Percentiles rank a stretch among this genome's conserved stretches.
Evolutionary conservation across 2,888 invertebrate species (phyloP).

Genomic region (Drosophila crucigera): DNA sequence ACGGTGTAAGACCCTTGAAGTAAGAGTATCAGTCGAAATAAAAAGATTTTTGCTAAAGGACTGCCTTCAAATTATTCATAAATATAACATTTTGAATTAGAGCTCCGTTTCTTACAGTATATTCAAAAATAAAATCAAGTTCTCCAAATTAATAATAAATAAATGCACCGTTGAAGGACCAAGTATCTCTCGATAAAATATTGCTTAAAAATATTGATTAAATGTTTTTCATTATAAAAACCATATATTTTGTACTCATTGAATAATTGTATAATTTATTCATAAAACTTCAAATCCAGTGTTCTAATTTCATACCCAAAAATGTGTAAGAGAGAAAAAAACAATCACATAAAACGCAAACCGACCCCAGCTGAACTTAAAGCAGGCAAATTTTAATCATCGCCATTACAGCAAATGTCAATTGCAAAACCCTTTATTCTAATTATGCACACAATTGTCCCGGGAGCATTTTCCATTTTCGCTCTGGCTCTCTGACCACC

Average conservation of each 20-base stretch:
- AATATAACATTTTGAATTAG: no score
- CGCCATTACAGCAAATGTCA: conserved; percentile 60
- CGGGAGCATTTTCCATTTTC: conserved; percentile 60
- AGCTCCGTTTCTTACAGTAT: not conserved
- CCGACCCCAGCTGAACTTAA: conserved; percentile 18
- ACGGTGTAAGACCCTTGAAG: not conserved
- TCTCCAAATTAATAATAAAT: not conserved
- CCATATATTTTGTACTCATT: not conserved
- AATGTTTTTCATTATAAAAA: not conserved
- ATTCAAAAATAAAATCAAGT: not conserved
- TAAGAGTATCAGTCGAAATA: not conserved
- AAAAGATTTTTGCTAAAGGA: not conserved
- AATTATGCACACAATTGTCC: conserved; percentile 79
- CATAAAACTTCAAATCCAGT: not conserved
- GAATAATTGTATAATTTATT: not conserved
- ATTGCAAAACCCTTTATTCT: conserved; percentile 74
- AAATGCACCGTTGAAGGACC: not conserved
- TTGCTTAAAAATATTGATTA: not conserved
- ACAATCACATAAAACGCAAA: conserved; percentile 12
- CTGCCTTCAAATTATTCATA: not conserved
- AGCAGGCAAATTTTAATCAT: conserved; percentile 56
- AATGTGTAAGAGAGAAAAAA: conserved; percentile 1
- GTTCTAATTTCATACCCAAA: not conserved
- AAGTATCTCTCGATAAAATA: not conserved
- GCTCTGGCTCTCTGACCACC: not conserved